Base-by-base conservation (phyloP, 1,140 invertebrate genomes). In the Drosophila albomicans region DNA sequence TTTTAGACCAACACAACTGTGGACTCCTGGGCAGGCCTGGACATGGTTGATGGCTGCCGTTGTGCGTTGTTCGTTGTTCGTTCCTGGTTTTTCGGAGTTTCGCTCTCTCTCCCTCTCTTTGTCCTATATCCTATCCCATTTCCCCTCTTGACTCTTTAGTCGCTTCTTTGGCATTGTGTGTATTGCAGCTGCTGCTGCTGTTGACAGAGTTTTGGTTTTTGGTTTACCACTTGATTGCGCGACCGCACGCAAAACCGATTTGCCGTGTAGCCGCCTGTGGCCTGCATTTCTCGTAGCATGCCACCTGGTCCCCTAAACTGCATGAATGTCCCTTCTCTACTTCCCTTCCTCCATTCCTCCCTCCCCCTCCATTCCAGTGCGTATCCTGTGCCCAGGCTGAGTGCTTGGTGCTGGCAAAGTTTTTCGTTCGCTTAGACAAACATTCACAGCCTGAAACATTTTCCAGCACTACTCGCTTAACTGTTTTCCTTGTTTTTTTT, bases 211-310 rank as follows among this genome's bases (percentile, higher is more conserved):
- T 75, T 75, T 71, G 66, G 72, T 75, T 75, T 75, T 79, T 71
- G 77, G 67, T 70, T 71, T 76, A 79, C 77, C 77, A 70, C 77
- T 79, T 79, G 73, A 79, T 79, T 79, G 73, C 67, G 77, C 70
- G 72, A 79, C 78, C 70, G 62, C 82, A 69, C 72, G 82, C 75
- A 81, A 70, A 81, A 75, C 70, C 78, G 82, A 86, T 86, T 85
- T 86, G 45, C 62, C 28, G 51, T 75, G 73, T 66, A 72, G 68
- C 74, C 59, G 59, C 73, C 73, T 59, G 64, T 65, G 61, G 72
- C 58, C 59, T 45, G 43, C 41, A 59, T 67, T 52, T 20, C 58
- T 70, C 65, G 32, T 48, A 35, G 65, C 41, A 16, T 11, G n/a
- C 51, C 20, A 38, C 68, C 49, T 65, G 51, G 46, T 41, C 38